Evolutionary conservation across 2,113 vertebrate species (phyloP).

Genomic region (Calonectris borealis): DNA sequence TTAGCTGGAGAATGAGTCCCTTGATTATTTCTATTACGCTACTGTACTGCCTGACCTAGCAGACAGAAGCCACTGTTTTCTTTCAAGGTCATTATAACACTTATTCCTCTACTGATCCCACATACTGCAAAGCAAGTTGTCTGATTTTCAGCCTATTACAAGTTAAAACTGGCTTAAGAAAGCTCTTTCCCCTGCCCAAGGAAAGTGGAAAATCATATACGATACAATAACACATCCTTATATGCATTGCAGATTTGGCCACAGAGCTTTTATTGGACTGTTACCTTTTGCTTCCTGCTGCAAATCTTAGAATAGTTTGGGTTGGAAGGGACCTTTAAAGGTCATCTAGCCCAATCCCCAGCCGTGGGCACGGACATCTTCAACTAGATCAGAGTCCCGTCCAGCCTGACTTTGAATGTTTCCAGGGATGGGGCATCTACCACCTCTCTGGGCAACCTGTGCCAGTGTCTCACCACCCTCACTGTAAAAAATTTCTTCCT

Average conservation of each 20-base stretch:
- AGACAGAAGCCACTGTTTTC: neutral
- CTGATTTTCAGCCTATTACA: neutral
- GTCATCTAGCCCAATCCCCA: too few relatives aligned
- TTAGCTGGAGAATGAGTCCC: neutral
- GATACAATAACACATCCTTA: neutral
- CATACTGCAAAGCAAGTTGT: neutral
- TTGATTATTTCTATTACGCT: slow-evolving; percentile 23
- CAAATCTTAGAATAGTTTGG: neutral
- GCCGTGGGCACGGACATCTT: too few relatives aligned
- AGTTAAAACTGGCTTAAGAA: neutral
- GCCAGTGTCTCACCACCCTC: too few relatives aligned
- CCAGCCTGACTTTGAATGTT: too few relatives aligned
- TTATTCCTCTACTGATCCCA: neutral
- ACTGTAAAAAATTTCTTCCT: too few relatives aligned
- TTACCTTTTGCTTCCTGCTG: neutral
- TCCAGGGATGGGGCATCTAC: too few relatives aligned
- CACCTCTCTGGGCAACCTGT: too few relatives aligned
- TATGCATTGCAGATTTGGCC: neutral
- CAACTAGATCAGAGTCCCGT: too few relatives aligned
- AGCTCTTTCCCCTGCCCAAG: neutral
- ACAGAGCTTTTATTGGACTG: neutral
- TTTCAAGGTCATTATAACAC: neutral
- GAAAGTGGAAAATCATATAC: neutral
- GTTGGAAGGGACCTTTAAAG: too few relatives aligned
- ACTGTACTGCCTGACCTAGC: neutral